These are phyloP conservation scores for Anas capensis DNA, from an alignment of 2,797 vertebrate species.

Conservation along the genomic window DNA sequence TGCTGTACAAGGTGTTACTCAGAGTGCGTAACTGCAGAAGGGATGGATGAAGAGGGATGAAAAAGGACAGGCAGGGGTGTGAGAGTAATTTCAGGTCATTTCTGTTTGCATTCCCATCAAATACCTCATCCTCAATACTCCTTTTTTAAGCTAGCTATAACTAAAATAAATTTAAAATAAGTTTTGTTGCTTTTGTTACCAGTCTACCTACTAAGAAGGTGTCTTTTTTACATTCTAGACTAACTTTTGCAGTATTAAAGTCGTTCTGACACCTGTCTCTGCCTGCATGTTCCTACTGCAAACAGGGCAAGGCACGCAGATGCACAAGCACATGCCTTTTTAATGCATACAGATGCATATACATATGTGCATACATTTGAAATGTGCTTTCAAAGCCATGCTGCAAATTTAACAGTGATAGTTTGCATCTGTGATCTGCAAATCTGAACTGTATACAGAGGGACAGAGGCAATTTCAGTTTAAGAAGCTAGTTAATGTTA, in stretches of 20 bases:
- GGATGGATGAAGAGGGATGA: neutral
- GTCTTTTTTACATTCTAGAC: neutral
- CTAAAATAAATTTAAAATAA: neutral
- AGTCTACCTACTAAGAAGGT: neutral
- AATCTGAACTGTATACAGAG: neutral
- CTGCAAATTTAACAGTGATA: neutral
- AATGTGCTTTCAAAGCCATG: neutral
- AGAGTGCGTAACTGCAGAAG: neutral
- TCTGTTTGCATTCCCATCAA: neutral
- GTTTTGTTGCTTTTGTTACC: neutral
- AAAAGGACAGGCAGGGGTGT: neutral
- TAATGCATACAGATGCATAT: neutral
- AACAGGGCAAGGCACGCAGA: neutral
- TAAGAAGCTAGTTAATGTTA: neutral
- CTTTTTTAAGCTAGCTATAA: neutral
- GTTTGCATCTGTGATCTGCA: neutral
- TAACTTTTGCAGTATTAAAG: neutral
- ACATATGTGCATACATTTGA: fast-evolving
- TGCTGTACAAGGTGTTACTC: neutral
- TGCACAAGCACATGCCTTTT: neutral
- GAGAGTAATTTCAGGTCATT: neutral
- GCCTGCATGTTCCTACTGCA: neutral
- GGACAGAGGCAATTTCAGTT: neutral
- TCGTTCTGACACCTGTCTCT: neutral
- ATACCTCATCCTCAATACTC: neutral